Base-by-base conservation (phyloP, 1,140 invertebrate genomes). In the Frieseomelitta varia region DNA sequence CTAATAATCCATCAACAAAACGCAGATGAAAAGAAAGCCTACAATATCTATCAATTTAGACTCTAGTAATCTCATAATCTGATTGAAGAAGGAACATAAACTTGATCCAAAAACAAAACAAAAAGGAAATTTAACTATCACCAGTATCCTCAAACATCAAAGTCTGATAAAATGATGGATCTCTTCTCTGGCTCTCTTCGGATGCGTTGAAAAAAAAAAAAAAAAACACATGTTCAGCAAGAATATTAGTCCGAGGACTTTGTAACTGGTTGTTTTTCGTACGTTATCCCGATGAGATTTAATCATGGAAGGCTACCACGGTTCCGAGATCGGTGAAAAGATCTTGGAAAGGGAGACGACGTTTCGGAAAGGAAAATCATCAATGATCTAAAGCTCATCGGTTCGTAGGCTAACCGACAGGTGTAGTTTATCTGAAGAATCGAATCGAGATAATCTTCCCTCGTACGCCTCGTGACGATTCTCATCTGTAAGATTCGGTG, bases 401-500 rank as follows among this genome's bases (percentile, higher is more conserved):
- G 81, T 14, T 51, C 27, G 10, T 34, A 55, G 56, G 58, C 21
- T 27, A 21, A 58, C 58, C 21, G 73, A 90, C 89, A 90, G 89
- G 89, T 90, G 89, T 90, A 89, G 69, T 84, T 90, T 90, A 90
- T 89, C 88, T 30, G 39, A 11, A 63, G 71, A 82, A 90, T 90
- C 86, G 85, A 81, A 87, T 78, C 84, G 53, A 34, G 69, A 58
- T 74, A 67, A 84, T 84, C 83, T 74, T 30, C 12, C 19, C 78
- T 24, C 51, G 80, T 67, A 74, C 80, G 72, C 11, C 69, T 81
- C 81, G 79, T 67, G 65, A 73, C 77, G 73, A 81, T 85, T 84
- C 67, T 85, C 80, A 83, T 87, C 84, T 79, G 39, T 47, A 34
- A 75, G 68, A 91, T 90, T 91, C 90, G 77, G 81, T 89, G 85